Evolutionary conservation across 2,113 vertebrate species (phyloP).

Genomic region (Alethe castanea): DNA sequence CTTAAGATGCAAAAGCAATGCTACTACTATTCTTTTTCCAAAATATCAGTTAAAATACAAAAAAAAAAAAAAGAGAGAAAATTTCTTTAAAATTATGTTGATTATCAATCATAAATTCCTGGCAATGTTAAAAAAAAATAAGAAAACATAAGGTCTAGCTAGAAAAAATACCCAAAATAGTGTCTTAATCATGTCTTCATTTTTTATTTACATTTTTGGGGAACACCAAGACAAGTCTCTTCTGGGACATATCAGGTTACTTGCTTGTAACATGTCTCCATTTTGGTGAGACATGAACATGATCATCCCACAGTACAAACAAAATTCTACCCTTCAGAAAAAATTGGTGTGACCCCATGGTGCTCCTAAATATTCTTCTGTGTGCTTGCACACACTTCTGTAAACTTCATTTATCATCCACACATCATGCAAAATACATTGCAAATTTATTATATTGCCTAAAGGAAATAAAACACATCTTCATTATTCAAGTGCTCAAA

Average conservation of each 20-base stretch:
- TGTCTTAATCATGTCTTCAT: neutral
- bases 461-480: neutral
- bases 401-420: neutral
- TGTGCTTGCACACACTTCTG: neutral
- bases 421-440: neutral
- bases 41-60: neutral
- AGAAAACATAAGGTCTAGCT: neutral
- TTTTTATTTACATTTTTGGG: neutral
- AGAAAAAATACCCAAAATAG: neutral
- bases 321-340: neutral
- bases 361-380: neutral
- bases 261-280: neutral
- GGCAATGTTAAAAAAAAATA: neutral
- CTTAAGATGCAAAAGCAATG: neutral
- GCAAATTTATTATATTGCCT: neutral
- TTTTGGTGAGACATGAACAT: neutral
- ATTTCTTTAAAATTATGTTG: neutral
- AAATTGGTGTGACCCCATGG: accelerated
- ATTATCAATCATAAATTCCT: neutral
- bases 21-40: neutral
- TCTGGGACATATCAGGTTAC: neutral
- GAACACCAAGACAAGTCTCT: neutral
- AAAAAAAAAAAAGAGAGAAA: neutral
- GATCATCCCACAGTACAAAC: neutral
- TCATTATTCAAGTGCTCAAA: constrained; percentile 5